Percentiles rank a stretch among this genome's conserved stretches.
These are phyloP conservation scores for Poecilia gillii DNA, from an alignment of 2,797 vertebrate species.

Conservation along the genomic window DNA sequence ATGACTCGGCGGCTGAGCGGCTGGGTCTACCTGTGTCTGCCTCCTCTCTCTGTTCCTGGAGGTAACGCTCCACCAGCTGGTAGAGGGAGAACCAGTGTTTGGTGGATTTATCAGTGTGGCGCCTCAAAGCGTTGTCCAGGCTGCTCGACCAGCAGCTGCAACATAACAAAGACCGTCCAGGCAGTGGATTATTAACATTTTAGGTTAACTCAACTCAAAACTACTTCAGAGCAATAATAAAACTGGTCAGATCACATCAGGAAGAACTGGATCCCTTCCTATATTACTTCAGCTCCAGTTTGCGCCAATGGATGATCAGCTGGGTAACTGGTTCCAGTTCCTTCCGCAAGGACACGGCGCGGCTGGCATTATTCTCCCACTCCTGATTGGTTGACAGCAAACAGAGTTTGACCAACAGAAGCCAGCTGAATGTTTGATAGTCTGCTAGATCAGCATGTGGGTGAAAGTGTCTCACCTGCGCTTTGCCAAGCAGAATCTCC, in stretches of 20 bases:
- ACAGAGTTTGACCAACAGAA: not conserved
- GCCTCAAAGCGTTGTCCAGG: constrained; percentile 90
- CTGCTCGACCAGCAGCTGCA: constrained; percentile 94
- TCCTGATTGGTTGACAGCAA: constrained; percentile 78
- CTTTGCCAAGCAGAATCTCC: constrained; percentile 94
- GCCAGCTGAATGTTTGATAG: not conserved
- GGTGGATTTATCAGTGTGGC: constrained; percentile 87
- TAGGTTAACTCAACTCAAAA: not conserved
- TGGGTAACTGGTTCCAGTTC: constrained; percentile 90
- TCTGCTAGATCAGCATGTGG: not conserved
- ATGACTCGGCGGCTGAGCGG: not conserved
- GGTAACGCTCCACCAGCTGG: constrained; percentile 90
- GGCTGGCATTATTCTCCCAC: constrained; percentile 96
- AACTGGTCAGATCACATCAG: not conserved
- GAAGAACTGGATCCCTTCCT: not conserved
- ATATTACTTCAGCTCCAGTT: constrained; percentile 91
- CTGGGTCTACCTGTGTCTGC: constrained; percentile 73
- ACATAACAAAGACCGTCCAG: not conserved
- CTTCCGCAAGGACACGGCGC: constrained; percentile 85
- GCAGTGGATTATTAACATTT: not conserved
- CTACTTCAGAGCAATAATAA: too few relatives aligned
- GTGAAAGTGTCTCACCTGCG: constrained; percentile 84
- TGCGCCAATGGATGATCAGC: constrained; percentile 95
- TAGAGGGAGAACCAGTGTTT: constrained; percentile 96
- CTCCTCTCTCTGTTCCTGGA: constrained; percentile 81